Percentiles rank a stretch among this genome's conserved stretches.
These are phyloP conservation scores for Halichoerus grypus DNA, from an alignment of 2,113 vertebrate genomes.

Conservation along the genomic window DNA sequence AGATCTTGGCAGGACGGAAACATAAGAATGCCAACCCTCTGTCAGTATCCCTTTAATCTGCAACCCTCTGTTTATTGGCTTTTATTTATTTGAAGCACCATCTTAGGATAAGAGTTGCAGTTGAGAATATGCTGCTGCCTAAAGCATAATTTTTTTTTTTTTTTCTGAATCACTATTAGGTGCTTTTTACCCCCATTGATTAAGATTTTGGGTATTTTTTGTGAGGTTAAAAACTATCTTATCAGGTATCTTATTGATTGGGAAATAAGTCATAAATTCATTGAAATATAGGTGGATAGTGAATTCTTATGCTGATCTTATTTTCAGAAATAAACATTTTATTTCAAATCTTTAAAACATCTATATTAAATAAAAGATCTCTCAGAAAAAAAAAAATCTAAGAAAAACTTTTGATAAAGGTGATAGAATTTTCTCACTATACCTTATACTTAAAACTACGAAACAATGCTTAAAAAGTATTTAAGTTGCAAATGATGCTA, in stretches of 20 bases:
- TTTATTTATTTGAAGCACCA: slow-evolving; percentile 60
- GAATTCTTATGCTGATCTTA: background rate
- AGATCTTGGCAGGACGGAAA: slow-evolving; percentile 62
- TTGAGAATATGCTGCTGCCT: background rate
- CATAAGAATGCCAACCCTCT: background rate
- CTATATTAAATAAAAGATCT: background rate
- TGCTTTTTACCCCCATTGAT: background rate
- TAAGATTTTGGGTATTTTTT: background rate
- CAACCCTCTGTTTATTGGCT: slow-evolving; percentile 48
- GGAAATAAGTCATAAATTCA: background rate
- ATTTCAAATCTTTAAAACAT: slow-evolving; percentile 35
- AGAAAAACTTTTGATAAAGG: background rate
- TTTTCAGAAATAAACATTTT: slow-evolving; percentile 15
- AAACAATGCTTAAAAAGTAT: slow-evolving; percentile 49
- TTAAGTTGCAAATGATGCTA: slow-evolving; percentile 19
- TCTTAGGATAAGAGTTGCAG: slow-evolving; percentile 18
- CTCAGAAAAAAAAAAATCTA: background rate
- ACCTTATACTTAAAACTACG: slow-evolving; percentile 21
- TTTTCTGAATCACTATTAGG: background rate
- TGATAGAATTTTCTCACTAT: background rate
- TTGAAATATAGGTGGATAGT: background rate
- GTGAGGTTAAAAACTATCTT: background rate
- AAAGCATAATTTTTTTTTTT: background rate
- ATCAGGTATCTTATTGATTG: background rate
- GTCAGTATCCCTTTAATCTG: slow-evolving; percentile 67